Conservation (phyloP, 30 jellyfish, hydroid and myxozoan genomes). For the Cassiopea xamachana region DNA sequence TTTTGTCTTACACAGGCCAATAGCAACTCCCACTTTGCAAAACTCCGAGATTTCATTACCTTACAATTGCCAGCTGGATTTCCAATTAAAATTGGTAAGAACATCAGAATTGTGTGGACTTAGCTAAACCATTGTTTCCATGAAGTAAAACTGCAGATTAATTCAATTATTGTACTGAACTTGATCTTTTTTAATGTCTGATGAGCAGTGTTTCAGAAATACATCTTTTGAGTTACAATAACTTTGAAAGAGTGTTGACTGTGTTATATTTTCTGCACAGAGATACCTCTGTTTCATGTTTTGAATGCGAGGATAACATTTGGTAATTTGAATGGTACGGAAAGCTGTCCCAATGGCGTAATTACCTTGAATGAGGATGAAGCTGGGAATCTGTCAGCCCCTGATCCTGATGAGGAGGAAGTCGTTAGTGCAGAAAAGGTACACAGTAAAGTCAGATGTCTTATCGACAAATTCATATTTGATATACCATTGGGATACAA, state of each 20-base stretch:
- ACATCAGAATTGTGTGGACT: too few species aligned
- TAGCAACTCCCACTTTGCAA: constrained; percentile 97
- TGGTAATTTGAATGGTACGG: constrained; percentile 87
- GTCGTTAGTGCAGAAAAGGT: constrained; percentile 36
- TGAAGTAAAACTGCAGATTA: neutral
- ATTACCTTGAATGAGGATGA: constrained; percentile 71
- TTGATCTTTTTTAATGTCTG: too few species aligned
- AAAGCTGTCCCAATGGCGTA: constrained; percentile 84
- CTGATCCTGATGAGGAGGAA: constrained; percentile 12
- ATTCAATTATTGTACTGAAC: too few species aligned
- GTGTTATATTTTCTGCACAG: constrained; percentile 19
- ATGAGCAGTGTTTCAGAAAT: too few species aligned
- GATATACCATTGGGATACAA: constrained; percentile 74
- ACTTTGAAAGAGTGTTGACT: too few species aligned
- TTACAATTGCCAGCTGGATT: constrained; percentile 97
- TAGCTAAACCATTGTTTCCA: too few species aligned
- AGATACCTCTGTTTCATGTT: constrained; percentile 92
- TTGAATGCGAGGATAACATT: constrained; percentile 94
- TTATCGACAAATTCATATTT: constrained; percentile 91
- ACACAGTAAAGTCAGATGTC: constrained; percentile 78
- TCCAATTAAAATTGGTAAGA: constrained; percentile 92
- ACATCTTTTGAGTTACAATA: neutral
- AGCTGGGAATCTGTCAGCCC: constrained; percentile 44
- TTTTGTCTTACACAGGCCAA: constrained; percentile 70
- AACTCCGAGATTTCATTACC: constrained; percentile 90